These are phyloP conservation scores for Trachelus tabidus DNA, from an alignment of 2,888 invertebrate genomes.

Conservation along the genomic window DNA sequence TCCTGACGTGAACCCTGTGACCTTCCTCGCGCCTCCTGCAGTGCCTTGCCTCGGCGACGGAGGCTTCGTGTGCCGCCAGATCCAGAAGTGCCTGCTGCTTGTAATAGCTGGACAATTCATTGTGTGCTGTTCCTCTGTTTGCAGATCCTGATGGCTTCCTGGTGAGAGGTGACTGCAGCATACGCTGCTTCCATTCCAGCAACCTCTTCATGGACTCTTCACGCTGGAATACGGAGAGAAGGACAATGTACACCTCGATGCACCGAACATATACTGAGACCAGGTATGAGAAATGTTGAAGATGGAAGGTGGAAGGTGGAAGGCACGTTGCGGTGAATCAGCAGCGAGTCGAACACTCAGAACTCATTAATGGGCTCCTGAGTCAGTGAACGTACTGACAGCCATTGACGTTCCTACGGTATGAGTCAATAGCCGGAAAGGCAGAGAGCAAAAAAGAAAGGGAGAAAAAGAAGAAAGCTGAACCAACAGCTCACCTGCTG, in stretches of 20 bases:
- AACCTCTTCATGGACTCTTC: conserved; percentile 93
- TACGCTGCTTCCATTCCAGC: conserved; percentile 92
- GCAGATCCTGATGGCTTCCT: conserved; percentile 77
- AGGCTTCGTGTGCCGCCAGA: conserved; percentile 61
- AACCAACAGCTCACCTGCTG: conserved; percentile 70
- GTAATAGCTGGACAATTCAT: conserved; percentile 62
- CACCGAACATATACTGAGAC: no score
- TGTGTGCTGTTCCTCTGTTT: conserved; percentile 54
- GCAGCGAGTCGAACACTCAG: no score
- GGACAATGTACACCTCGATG: no score
- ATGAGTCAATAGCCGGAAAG: not conserved
- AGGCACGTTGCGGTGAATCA: no score
- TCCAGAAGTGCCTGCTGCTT: conserved; percentile 64
- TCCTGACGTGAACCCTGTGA: conserved; percentile 50
- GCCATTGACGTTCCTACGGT: no score
- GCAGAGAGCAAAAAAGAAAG: not conserved
- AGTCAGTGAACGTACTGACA: no score
- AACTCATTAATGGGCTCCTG: no score
- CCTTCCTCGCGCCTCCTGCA: conserved; percentile 37
- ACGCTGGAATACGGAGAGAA: conserved; percentile 68
- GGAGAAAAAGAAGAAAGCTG: not conserved
- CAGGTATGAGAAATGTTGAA: no score
- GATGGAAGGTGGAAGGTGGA: no score
- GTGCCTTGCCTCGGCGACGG: conserved; percentile 49
- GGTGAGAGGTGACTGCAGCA: conserved; percentile 89